Conservation (phyloP, 2,113 vertebrate genomes). For the Falcunculus frontatus region DNA sequence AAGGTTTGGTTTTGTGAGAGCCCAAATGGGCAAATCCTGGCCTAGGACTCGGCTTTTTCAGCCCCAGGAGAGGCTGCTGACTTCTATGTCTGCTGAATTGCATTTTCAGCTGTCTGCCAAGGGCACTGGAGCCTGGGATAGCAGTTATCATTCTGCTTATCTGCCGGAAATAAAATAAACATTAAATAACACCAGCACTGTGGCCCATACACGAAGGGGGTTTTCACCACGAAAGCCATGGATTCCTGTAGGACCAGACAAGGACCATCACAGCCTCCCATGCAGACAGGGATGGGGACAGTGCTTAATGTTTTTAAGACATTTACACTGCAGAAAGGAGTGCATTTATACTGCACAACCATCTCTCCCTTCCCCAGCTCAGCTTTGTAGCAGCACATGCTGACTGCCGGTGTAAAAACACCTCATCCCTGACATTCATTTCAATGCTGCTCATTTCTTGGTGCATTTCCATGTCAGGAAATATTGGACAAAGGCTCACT, state of each 20-base stretch:
- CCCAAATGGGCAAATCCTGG: not conserved
- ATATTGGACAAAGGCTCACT: not conserved
- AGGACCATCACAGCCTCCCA: not conserved
- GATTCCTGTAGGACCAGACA: not conserved
- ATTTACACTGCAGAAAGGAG: not conserved
- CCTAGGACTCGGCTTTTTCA: not conserved
- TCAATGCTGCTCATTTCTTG: not conserved
- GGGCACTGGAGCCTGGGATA: conserved; percentile 33
- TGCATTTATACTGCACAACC: not conserved
- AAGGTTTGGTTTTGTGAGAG: not conserved
- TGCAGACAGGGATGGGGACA: not conserved
- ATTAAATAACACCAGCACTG: not conserved
- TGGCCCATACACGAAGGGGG: not conserved
- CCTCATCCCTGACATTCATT: not conserved
- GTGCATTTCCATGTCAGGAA: conserved; percentile 11
- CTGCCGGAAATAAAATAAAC: conserved; percentile 12
- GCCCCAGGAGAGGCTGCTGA: not conserved
- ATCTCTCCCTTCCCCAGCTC: not conserved
- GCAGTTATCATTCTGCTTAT: not conserved
- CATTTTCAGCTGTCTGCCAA: not conserved
- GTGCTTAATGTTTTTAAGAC: not conserved
- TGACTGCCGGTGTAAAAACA: not conserved
- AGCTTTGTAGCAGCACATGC: not conserved
- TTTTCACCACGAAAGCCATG: not conserved
- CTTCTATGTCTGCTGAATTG: not conserved